Evolutionary conservation across 2,888 invertebrate genomes (phyloP).

Genomic region (Chrysina gloriosa): DNA sequence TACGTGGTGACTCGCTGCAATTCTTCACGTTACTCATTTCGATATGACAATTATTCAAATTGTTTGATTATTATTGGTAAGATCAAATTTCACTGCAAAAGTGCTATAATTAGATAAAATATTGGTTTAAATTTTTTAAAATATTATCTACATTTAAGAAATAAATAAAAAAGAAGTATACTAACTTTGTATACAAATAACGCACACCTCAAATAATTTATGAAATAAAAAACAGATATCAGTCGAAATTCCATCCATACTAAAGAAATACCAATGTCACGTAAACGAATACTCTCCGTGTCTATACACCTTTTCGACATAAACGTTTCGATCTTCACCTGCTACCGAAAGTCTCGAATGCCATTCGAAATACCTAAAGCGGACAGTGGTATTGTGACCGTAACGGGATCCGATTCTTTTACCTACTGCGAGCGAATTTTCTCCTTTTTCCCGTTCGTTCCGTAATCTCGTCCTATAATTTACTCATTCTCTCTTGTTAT

Average conservation of each 20-base stretch:
- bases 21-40: too few species aligned
- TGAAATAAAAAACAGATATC: neutral
- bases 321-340: conserved; percentile 21
- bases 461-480: neutral
- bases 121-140: too few species aligned
- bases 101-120: too few species aligned
- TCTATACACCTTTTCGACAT: conserved; percentile 9
- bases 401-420: conserved; percentile 9
- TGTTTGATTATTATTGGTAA: too few species aligned
- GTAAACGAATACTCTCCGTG: neutral
- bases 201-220: too few species aligned
- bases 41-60: too few species aligned
- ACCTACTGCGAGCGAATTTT: conserved; percentile 1
- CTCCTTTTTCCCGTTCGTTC: neutral
- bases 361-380: conserved; percentile 20
- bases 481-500: conserved; percentile 41
- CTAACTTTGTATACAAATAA: too few species aligned
- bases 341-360: conserved; percentile 24
- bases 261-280: conserved; percentile 12
- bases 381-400: neutral
- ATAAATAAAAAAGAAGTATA: too few species aligned
- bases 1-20: too few species aligned
- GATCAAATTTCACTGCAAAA: too few species aligned
- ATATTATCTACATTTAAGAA: too few species aligned
- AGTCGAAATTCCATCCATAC: conserved; percentile 9